Percentiles rank a stretch among this genome's conserved stretches.
Conservation (phyloP, 53 echinoderm and acorn worm species). For the Glandiceps talaboti region DNA sequence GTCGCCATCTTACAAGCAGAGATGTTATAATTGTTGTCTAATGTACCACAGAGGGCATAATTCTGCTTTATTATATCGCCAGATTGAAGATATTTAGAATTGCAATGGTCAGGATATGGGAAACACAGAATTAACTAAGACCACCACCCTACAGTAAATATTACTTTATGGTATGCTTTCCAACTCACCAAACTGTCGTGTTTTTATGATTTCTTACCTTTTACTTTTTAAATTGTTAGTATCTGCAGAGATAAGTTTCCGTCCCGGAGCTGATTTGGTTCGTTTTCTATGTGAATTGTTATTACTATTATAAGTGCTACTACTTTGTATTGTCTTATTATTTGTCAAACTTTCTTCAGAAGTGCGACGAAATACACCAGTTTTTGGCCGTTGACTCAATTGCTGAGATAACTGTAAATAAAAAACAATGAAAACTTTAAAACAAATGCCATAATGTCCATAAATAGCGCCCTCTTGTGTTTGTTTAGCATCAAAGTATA, state of each 20-base stretch:
- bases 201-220: conserved; percentile 12
- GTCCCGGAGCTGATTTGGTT: conserved; percentile 15
- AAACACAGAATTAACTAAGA: too few species aligned
- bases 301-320: background rate
- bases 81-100: too few species aligned
- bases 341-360: background rate
- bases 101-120: too few species aligned
- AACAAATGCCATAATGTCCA: background rate
- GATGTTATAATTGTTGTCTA: too few species aligned
- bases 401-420: background rate
- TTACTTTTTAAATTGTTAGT: conserved; percentile 20
- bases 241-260: conserved; percentile 29
- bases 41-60: too few species aligned
- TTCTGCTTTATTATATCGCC: too few species aligned
- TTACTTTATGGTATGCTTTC: too few species aligned
- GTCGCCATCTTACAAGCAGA: too few species aligned
- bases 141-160: too few species aligned
- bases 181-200: background rate
- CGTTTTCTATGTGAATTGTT: conserved; percentile 10
- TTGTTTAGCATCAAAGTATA: too few species aligned
- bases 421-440: too few species aligned
- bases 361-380: background rate
- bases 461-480: too few species aligned
- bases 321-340: background rate
- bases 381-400: background rate